phyloP scores from a whole-genome alignment of 2,113 vertebrate genomes.

The Helogale parvula region DNA sequence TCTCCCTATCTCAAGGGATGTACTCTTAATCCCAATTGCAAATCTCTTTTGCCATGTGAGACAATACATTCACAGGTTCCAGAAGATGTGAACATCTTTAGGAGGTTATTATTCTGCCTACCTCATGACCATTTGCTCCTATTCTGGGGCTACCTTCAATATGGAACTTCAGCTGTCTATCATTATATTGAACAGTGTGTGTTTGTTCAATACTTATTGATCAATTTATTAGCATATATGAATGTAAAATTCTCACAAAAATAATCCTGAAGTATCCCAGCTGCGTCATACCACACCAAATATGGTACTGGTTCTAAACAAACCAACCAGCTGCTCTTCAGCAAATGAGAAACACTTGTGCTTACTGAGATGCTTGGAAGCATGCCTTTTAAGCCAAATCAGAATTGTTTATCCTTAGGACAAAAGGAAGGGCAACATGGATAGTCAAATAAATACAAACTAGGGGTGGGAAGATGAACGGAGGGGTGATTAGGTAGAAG shows the following conservation, averaged over 20 bases:
- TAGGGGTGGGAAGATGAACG: accelerated
- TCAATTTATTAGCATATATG: not conserved
- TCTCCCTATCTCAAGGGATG: not conserved
- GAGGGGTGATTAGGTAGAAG: not conserved
- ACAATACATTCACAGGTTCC: not conserved
- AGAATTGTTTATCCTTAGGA: not conserved
- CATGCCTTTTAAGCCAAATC: not conserved
- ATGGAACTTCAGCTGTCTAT: not conserved
- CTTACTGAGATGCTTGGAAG: not conserved
- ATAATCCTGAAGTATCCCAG: not conserved
- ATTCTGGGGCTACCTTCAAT: not conserved
- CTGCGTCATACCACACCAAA: not conserved
- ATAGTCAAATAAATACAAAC: not conserved
- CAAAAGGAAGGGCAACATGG: not conserved
- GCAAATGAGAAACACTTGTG: not conserved
- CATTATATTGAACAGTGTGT: not conserved
- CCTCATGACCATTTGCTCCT: not conserved
- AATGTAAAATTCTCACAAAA: not conserved
- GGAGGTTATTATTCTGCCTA: not conserved
- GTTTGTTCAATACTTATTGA: not conserved
- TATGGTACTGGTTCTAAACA: not conserved
- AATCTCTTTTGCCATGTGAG: not conserved
- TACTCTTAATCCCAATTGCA: not conserved
- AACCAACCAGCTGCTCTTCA: not conserved
- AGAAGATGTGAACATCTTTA: not conserved